Conservation (phyloP, 2,797 vertebrate genomes). For the Sitta carolinensis region DNA sequence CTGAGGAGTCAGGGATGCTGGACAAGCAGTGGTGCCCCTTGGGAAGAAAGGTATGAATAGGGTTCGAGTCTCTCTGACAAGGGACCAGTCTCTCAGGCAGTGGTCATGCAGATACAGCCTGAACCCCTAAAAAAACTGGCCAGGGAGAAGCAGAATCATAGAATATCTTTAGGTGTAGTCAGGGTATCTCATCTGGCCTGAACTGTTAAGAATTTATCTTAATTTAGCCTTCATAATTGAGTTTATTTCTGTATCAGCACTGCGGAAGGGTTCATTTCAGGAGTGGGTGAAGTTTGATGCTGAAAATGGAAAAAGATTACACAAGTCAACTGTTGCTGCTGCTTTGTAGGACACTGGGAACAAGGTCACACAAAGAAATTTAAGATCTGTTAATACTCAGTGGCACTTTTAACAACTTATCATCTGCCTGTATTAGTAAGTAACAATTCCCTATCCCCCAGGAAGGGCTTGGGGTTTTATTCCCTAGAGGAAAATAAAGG, state of each 20-base stretch:
- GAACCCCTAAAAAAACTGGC: not conserved
- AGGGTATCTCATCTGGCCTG: not conserved
- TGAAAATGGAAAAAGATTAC: slow-evolving; percentile 61
- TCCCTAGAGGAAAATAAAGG: not conserved
- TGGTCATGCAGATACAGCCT: not conserved
- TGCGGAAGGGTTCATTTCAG: not conserved
- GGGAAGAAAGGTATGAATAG: not conserved
- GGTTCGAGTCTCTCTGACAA: not conserved
- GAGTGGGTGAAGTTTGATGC: slow-evolving; percentile 41
- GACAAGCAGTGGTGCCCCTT: not conserved
- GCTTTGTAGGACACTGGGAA: slow-evolving; percentile 6
- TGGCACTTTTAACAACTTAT: not conserved
- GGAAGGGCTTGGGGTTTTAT: not conserved
- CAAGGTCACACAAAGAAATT: slow-evolving; percentile 39
- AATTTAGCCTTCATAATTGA: slow-evolving; percentile 36
- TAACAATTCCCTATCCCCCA: not conserved
- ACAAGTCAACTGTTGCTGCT: slow-evolving; percentile 10
- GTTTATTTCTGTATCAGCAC: slow-evolving; percentile 47
- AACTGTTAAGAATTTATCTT: not conserved
- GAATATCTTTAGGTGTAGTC: not conserved
- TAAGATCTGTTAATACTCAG: not conserved
- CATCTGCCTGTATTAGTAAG: not conserved
- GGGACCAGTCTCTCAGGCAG: not conserved
- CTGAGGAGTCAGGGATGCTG: not conserved
- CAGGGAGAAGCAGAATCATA: not conserved